Percentiles rank a stretch among this genome's conserved stretches.
Conservation (phyloP, 2,797 vertebrate species). For the Acanthurus tractus region DNA sequence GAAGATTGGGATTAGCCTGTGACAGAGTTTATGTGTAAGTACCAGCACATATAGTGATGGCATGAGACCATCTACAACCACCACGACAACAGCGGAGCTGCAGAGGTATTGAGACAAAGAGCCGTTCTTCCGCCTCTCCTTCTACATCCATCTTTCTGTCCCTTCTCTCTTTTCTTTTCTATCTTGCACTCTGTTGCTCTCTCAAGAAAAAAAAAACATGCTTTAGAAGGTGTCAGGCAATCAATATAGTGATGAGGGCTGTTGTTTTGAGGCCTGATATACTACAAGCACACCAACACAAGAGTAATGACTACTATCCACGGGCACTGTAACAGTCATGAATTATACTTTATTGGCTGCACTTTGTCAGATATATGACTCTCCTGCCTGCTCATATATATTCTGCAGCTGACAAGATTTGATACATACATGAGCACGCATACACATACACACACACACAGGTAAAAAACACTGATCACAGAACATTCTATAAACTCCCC, state of each 20-base stretch:
- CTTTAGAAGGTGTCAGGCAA: constrained; percentile 74
- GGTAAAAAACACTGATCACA: constrained; percentile 59
- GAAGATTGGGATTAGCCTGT: constrained; percentile 34
- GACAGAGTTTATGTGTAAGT: constrained; percentile 38
- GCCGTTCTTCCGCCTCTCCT: constrained; percentile 10
- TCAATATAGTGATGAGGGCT: constrained; percentile 83
- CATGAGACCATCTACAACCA: constrained; percentile 17
- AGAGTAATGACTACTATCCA: constrained; percentile 83
- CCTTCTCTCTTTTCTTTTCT: constrained; percentile 26
- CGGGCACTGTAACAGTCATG: constrained; percentile 79
- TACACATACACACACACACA: constrained; percentile 2
- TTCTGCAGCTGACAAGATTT: constrained; percentile 74
- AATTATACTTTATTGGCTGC: constrained; percentile 84
- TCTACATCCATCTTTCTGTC: constrained; percentile 23
- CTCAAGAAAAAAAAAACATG: constrained; percentile 43
- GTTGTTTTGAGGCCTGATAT: constrained; percentile 81
- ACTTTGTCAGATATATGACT: constrained; percentile 82
- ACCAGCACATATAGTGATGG: constrained; percentile 13
- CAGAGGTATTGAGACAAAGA: constrained; percentile 11
- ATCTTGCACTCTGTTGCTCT: constrained; percentile 42
- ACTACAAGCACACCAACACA: constrained; percentile 73
- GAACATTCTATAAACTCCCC: constrained; percentile 69
- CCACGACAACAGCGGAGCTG: neutral
- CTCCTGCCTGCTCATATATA: constrained; percentile 73
- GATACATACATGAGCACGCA: constrained; percentile 64